phyloP scores from a whole-genome alignment of 2,797 vertebrate genomes.

The Dermochelys coriacea region DNA sequence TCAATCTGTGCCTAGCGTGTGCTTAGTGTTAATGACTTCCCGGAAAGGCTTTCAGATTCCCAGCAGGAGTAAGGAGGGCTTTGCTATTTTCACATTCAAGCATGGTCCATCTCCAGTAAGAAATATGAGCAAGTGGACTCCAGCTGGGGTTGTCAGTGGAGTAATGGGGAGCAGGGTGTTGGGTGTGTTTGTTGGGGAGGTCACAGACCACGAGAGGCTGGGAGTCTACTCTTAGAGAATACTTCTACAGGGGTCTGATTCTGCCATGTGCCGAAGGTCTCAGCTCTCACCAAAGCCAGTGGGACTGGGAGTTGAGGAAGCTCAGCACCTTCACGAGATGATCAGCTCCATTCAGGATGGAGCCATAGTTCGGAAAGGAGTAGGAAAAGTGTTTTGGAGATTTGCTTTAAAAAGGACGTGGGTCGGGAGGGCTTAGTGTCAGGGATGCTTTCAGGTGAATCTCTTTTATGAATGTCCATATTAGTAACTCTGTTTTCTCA shows the following conservation, averaged over 20 bases:
- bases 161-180: slow-evolving; percentile 14
- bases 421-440: slow-evolving; percentile 60
- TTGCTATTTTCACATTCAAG: slow-evolving; percentile 33
- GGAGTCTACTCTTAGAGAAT: background rate
- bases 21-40: slow-evolving; percentile 34
- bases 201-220: background rate
- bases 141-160: slow-evolving; percentile 11
- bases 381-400: slow-evolving; percentile 45
- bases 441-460: slow-evolving; percentile 73
- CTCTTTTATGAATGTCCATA: slow-evolving; percentile 77
- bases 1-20: slow-evolving; percentile 34
- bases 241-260: background rate
- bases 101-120: slow-evolving; percentile 34
- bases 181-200: background rate
- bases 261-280: background rate
- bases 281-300: background rate
- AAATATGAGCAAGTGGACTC: slow-evolving; percentile 36
- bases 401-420: slow-evolving; percentile 55
- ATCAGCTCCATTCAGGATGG: background rate
- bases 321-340: background rate
- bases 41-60: slow-evolving; percentile 14
- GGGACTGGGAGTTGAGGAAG: background rate
- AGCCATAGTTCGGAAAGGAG: background rate
- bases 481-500: slow-evolving; percentile 88
- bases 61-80: background rate